phyloP scores from a whole-genome alignment of 2,113 vertebrate genomes.

The Callopanchax toddi region DNA sequence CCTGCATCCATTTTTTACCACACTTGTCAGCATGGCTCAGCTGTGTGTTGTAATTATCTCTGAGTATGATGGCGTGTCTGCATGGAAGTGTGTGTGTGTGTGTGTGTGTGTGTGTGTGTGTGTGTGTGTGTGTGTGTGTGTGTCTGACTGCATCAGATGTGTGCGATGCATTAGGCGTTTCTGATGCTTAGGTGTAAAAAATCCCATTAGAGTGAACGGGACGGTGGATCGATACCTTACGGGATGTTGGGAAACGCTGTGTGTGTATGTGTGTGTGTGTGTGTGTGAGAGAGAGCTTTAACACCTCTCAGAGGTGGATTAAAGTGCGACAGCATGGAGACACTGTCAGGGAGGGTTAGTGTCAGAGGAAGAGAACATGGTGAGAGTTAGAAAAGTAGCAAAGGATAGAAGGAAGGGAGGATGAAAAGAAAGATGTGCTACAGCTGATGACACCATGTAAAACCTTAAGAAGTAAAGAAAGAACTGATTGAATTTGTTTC shows the following conservation, averaged over 20 bases:
- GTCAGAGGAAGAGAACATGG: conserved; percentile 58
- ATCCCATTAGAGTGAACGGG: conserved; percentile 77
- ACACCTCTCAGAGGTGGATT: conserved; percentile 89
- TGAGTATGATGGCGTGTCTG: conserved; percentile 13
- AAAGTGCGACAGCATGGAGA: conserved; percentile 86
- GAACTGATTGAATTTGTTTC: no score
- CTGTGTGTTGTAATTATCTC: conserved; percentile 46
- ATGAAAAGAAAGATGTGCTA: conserved; percentile 33
- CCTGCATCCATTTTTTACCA: conserved; percentile 77
- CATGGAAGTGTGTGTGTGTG: background rate
- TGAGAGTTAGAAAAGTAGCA: conserved; percentile 16
- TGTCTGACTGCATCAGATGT: conserved; percentile 30
- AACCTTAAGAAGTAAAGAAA: no score
- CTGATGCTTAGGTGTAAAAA: conserved; percentile 81
- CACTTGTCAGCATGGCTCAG: conserved; percentile 63
- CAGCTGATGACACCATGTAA: conserved; percentile 30
- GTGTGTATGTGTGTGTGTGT: conserved; percentile 44
- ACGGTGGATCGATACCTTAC: conserved; percentile 83
- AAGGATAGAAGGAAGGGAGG: conserved; percentile 8
- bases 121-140: conserved; percentile 28
- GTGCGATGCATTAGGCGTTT: conserved; percentile 70
- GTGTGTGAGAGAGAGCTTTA: conserved; percentile 73
- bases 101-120: conserved; percentile 9
- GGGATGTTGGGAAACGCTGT: conserved; percentile 70
- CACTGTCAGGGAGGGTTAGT: conserved; percentile 84